These are phyloP conservation scores for Argynnis bischoffii DNA, from an alignment of 2,888 invertebrate species.

Conservation along the genomic window DNA sequence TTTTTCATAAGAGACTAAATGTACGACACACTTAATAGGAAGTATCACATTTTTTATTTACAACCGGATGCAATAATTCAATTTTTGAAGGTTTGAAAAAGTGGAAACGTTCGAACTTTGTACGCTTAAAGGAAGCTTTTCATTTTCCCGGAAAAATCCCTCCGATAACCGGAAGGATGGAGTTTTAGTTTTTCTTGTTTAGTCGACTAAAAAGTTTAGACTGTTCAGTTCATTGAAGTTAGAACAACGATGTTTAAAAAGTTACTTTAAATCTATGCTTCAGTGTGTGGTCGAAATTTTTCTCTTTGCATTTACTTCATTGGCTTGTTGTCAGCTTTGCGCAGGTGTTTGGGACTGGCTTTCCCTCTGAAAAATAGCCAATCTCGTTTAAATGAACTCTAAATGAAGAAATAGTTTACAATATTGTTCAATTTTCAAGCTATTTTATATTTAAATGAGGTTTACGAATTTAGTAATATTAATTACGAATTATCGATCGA, in stretches of 20 bases:
- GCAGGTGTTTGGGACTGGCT: constrained; percentile 14
- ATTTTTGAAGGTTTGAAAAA: constrained; percentile 19
- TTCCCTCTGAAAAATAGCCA: constrained; percentile 9
- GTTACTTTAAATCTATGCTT: constrained; percentile 15
- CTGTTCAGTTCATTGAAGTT: constrained; percentile 25
- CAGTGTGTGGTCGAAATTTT: constrained; percentile 17
- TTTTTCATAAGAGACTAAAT: too few species aligned
- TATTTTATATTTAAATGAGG: neutral
- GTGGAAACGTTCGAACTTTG: constrained; percentile 21
- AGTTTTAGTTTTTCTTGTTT: constrained; percentile 33
- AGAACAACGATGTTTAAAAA: constrained; percentile 25
- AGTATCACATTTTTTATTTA: neutral
- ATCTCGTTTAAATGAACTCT: constrained; percentile 1
- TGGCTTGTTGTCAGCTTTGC: constrained; percentile 10
- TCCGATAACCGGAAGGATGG: constrained; percentile 30
- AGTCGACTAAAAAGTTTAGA: constrained; percentile 27
- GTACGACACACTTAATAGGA: neutral
- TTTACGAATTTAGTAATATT: too few species aligned
- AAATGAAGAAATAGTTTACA: constrained; percentile 10
- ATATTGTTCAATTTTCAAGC: neutral
- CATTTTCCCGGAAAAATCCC: constrained; percentile 28
- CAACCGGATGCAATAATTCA: constrained; percentile 16
- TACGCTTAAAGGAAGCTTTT: constrained; percentile 25
- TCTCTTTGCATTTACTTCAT: constrained; percentile 3
- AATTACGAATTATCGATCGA: too few species aligned